Evolutionary conservation across 2,797 vertebrate genomes (phyloP).

Genomic region (Coregonus ussuriensis): DNA sequence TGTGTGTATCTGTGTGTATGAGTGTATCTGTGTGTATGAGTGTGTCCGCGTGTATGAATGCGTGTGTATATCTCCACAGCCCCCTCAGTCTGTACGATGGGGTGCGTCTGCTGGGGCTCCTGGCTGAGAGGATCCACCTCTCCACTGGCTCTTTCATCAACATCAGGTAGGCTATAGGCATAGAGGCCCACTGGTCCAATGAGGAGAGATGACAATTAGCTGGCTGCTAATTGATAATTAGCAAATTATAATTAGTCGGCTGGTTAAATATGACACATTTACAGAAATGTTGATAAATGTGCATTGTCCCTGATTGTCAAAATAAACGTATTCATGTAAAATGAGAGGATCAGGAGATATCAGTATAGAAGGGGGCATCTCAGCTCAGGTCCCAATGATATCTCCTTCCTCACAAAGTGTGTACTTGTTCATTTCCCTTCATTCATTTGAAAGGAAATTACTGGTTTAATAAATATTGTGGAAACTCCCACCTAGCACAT

Average conservation of each 20-base stretch:
- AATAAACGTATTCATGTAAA: no score
- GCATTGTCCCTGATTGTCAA: neutral
- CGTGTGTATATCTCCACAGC: slow-evolving; percentile 68
- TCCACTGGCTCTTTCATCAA: slow-evolving; percentile 83
- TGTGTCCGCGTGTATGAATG: slow-evolving; percentile 31
- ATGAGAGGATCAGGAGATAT: no score
- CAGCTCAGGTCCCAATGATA: no score
- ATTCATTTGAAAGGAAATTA: no score
- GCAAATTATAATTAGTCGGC: no score
- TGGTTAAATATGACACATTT: neutral
- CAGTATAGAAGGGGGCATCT: no score
- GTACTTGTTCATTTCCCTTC: no score
- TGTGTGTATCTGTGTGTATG: slow-evolving; percentile 9
- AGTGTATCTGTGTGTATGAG: slow-evolving; percentile 4
- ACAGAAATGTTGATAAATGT: neutral
- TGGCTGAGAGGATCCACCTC: slow-evolving; percentile 84
- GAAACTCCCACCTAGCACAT: no score
- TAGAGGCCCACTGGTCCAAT: neutral
- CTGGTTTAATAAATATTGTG: no score
- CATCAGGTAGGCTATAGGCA: slow-evolving; percentile 81
- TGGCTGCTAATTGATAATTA: no score
- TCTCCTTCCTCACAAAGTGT: no score
- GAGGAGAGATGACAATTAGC: neutral
- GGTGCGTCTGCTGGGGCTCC: slow-evolving; percentile 80
- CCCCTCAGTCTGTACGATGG: slow-evolving; percentile 84